Evolutionary conservation across 2,888 invertebrate species (phyloP), one percentile per base, ranked within the genome.

Genomic region (Callimorpha dominula): DNA sequence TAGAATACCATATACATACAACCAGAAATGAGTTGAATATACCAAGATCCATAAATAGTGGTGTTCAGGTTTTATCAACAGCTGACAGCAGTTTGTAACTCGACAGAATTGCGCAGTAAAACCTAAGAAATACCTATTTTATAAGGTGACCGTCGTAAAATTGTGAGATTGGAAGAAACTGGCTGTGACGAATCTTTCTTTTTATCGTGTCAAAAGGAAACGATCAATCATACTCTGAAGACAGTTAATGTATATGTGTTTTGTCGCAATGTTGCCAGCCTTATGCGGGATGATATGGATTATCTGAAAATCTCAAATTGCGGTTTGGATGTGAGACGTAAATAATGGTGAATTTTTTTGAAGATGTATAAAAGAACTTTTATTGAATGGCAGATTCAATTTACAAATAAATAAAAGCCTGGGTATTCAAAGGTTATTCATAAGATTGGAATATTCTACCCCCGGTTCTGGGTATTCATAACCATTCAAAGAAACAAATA

Each of bases 91-190:
- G 67, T 77, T 70, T 79, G 67, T 80, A 68, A 80, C 74, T 76
- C 74, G 71, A 74, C 65, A 66, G 72, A 76, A 76, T 75, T 65
- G 64, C 69, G 70, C 72, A 76, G 75, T 84, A 81, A 83, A 84
- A 76, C 78, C 74, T 70, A 76, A 77, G 72, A 82, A 83, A 81
- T 81, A 78, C 75, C 75, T 76, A 77, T 77, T 83, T 81, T 83
- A 84, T 83, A 81, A 84, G 77, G 81, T 83, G 83, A 84, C 86
- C 86, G 81, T 85, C 84, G 69, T 86, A 86, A 86, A 85, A 78
- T 69, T 67, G 71, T 60, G 78, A 76, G 79, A 79, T 78, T 81
- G 84, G 77, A 76, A 80, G 75, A 74, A 78, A 81, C 69, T 65
- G 67, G 74, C 75, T 78, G 80, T 71, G 77, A 74, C 66, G 73